These are phyloP conservation scores for Lytechinus pictus DNA, from an alignment of 35 echinoderm and acorn worm species.

Conservation along the genomic window DNA sequence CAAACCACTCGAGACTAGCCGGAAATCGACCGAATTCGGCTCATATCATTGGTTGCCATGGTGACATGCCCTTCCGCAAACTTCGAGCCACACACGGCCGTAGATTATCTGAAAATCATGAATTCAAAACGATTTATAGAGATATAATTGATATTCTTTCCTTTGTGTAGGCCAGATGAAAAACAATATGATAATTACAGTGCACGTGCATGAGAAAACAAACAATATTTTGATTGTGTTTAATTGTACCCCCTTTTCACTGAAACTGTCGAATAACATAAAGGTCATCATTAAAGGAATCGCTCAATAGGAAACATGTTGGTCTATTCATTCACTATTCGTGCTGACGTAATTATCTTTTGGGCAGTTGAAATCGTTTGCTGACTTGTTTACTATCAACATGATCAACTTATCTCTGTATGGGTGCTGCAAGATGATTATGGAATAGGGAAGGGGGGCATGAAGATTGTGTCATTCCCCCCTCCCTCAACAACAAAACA, in stretches of 20 bases:
- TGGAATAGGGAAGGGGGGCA: no score
- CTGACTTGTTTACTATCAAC: no score
- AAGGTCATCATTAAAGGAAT: background rate
- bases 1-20: background rate
- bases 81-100: background rate
- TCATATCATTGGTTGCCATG: background rate
- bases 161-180: background rate
- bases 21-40: slow-evolving; percentile 16
- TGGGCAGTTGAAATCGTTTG: no score
- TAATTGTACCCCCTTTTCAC: background rate
- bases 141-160: background rate
- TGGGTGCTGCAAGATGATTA: no score
- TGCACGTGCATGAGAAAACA: background rate
- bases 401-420: no score
- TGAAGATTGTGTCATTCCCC: no score
- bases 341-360: no score
- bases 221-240: background rate
- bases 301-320: no score
- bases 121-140: background rate
- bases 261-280: background rate
- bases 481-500: no score
- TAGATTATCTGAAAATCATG: background rate
- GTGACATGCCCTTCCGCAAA: background rate
- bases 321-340: no score
- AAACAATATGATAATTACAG: background rate